A percentile compares a stretch with the other conserved stretches of the same genome.
phyloP scores from a whole-genome alignment of 2,113 vertebrate species.

The Colaptes auratus region DNA sequence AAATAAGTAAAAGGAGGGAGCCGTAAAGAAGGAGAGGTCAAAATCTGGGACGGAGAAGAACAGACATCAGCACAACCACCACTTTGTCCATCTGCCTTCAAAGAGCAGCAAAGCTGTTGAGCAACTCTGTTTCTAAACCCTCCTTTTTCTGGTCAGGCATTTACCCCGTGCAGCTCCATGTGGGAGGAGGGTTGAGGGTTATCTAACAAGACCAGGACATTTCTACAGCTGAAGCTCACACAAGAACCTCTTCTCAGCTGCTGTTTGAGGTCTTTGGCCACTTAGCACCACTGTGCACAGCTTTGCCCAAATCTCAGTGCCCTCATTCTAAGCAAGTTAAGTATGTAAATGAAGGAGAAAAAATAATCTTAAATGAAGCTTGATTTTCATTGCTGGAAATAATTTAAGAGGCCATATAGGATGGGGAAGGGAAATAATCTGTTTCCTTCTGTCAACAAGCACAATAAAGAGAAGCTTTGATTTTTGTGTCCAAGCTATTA shows the following conservation, averaged over 20 bases:
- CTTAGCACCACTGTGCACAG: rapidly evolving
- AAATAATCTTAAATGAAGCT: background rate
- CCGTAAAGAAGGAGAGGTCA: background rate
- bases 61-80: background rate
- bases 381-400: background rate
- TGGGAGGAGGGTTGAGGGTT: background rate
- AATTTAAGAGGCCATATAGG: background rate
- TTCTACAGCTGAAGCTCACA: background rate
- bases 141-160: background rate
- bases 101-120: background rate
- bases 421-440: background rate
- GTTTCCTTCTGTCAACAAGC: background rate
- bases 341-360: background rate
- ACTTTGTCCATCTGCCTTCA: background rate
- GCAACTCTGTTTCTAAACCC: background rate
- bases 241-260: background rate
- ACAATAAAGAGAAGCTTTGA: background rate
- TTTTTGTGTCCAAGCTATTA: background rate
- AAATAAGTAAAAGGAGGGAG: background rate
- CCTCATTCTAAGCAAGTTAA: background rate
- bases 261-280: background rate
- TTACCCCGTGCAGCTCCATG: background rate
- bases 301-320: background rate
- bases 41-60: background rate
- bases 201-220: background rate